Base-by-base conservation (phyloP, 2,888 invertebrate species). In the Coleophora flavipennella region DNA sequence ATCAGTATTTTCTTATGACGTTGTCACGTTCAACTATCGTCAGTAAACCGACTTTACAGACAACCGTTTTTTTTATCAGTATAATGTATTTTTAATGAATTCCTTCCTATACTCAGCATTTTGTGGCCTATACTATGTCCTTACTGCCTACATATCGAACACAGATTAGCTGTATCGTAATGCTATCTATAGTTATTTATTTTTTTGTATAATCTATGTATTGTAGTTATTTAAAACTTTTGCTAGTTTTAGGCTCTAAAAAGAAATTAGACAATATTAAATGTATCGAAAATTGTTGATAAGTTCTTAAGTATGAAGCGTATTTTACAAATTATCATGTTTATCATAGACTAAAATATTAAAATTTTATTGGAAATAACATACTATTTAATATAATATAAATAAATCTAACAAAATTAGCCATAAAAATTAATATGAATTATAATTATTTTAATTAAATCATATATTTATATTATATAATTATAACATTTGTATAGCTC, bases 131-230 rank as follows among this genome's bases (percentile, higher is more conserved):
- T 29, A 10, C 11, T n/a, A 67, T 58, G 50, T 67, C 59, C 62
- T 53, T 63, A 70, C 67, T 71, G 78, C 77, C 78, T 78, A 81
- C 81, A 81, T 81, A 81, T 81, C 81, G 76, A 54, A 69, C 64
- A 20, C 20, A 20, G 20, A 20, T 20, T 20, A 20, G 20, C 6
- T 20, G 20, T 20, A 20, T 20, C 20, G 20, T 20, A 20, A 20
- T 6, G 20, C 20, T 20, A 20, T 20, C 20, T 20, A 20, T 20
- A 20, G 20, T 20, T 20, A 20, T 45, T 44, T 55, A 42, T 59
- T 57, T 51, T 71, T 20, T 20, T 20, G 20, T 20, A 20, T 20
- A 20, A 4, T 20, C 20, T 20, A 20, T 20, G 20, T 20, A 20
- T 20, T 20, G 20, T 20, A 20, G 20, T 61, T 73, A 68, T 61